Evolutionary conservation across 2,888 invertebrate species (phyloP).

Genomic region (Hedya salicella): DNA sequence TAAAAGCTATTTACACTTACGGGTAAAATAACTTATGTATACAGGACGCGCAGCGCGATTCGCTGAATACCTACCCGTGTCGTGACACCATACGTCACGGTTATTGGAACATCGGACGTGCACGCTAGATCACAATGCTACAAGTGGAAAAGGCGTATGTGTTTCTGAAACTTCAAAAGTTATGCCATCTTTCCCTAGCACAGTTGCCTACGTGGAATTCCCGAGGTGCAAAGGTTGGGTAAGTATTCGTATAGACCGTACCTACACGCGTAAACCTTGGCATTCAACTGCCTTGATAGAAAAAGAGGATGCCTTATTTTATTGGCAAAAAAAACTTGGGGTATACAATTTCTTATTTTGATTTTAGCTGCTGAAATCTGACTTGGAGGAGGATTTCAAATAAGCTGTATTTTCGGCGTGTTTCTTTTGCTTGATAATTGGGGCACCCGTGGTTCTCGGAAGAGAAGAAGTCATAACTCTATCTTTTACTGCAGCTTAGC

Average conservation of each 20-base stretch:
- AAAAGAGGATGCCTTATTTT: not conserved
- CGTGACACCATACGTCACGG: constrained; percentile 8
- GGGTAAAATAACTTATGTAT: not conserved
- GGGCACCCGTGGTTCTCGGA: no score
- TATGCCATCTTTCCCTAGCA: not conserved
- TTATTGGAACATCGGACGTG: constrained; percentile 6
- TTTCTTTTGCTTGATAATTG: no score
- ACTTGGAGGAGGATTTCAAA: no score
- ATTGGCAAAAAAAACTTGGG: no score
- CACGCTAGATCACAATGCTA: not conserved
- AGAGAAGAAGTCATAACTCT: no score
- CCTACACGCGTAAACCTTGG: constrained; percentile 7
- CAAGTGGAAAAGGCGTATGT: not conserved
- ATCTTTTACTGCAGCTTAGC: no score
- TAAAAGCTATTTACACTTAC: not conserved
- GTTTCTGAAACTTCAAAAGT: not conserved
- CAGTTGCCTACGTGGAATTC: not conserved
- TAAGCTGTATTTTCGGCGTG: no score
- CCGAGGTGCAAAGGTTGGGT: constrained; percentile 16
- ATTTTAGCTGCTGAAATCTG: no score
- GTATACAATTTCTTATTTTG: no score
- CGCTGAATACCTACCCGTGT: not conserved
- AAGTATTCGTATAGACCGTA: constrained; percentile 3
- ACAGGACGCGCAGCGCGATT: constrained; percentile 1
- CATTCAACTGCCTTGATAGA: constrained; percentile 10